Base-by-base conservation (phyloP, 37 sponge, comb jelly and placozoan species). In the Beroe ovata region DNA sequence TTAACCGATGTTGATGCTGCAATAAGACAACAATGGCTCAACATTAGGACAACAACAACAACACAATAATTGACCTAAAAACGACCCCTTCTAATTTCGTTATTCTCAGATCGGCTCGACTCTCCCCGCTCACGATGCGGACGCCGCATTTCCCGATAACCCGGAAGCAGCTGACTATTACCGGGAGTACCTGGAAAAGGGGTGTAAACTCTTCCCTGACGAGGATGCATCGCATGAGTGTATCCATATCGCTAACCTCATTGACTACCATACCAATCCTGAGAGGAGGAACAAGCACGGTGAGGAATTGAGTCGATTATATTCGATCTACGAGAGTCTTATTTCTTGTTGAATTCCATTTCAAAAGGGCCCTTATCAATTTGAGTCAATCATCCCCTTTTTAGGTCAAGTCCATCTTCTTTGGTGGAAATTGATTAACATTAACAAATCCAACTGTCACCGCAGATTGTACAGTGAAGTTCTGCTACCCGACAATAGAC, bases 401-500 rank as follows among this genome's bases (percentile, higher is more conserved):
- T n/a, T n/a, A n/a, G n/a, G n/a, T n/a, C n/a, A n/a, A n/a, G n/a
- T n/a, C n/a, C n/a, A n/a, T n/a, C n/a, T n/a, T n/a, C n/a, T n/a
- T n/a, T n/a, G n/a, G n/a, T n/a, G n/a, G n/a, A n/a, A n/a, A n/a
- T n/a, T n/a, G n/a, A n/a, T n/a, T n/a, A n/a, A n/a, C n/a, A n/a
- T n/a, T n/a, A n/a, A n/a, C n/a, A n/a, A n/a, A n/a, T n/a, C n/a
- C n/a, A n/a, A n/a, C n/a, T n/a, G n/a, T n/a, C n/a, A n/a, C n/a
- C n/a, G n/a, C 69, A 66, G 69, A 66, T 33, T 66, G 69, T 30
- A 34, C 69, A 6, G 69, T 66, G 2, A 18, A 66, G 36, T 66
- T 66, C 69, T 66, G 69, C 69, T 66, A 66, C 69, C 69, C 69
- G 8, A 66, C 69, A 2, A 66, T 34, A 1, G 69, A 66, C 69